Base-by-base conservation (phyloP, 2,888 invertebrate species). In the Kuschelorhynchus macadamiae region DNA sequence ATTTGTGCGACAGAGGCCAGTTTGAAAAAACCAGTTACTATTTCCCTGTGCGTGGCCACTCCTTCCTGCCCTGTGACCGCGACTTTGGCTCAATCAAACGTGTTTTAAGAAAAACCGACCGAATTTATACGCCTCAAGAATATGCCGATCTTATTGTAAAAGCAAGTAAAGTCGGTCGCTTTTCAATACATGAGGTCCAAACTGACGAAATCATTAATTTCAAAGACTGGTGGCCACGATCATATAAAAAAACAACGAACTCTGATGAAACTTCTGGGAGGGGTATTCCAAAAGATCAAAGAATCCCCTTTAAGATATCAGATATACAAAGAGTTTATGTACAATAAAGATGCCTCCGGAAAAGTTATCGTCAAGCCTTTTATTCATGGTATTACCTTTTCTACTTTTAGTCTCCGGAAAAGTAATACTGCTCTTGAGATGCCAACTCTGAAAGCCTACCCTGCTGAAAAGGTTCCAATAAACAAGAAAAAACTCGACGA, bases 111-210 rank as follows among this genome's bases (percentile, higher is more conserved):
- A 50, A 21, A 50, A 14, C 12, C 16, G 50, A 50, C 25, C 12
- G 50, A 50, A 50, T 50, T 50, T 50, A 50, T 25, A 20, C 20
- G 18, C 50, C 50, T 17, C 17, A 50, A 25, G 25, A 25, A 50
- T 46, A 46, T 46, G 20, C 17, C 14, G 17, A 17, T 11, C 46
- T 46, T 12, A 25, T 20, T 16, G 30, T 20, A 21, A 20, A 20
- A 14, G 30, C 50, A 7, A 36, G 36, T 36, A 36, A 36, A 36
- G 36, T 36, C 11, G 36, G 36, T 12, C 36, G 36, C 36, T 36
- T 36, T 36, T 36, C 36, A 12, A 12, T 36, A 12, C 2, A 36
- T 36, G 2, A 36, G 36, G 36, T 36, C n/a, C 11, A 11, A 7
- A 12, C 36, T 12, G 12, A 36, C 12, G 36, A 36, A 12, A 36